Base-by-base conservation (phyloP, 2,797 vertebrate species). In the Rhyacichthys aspro region DNA sequence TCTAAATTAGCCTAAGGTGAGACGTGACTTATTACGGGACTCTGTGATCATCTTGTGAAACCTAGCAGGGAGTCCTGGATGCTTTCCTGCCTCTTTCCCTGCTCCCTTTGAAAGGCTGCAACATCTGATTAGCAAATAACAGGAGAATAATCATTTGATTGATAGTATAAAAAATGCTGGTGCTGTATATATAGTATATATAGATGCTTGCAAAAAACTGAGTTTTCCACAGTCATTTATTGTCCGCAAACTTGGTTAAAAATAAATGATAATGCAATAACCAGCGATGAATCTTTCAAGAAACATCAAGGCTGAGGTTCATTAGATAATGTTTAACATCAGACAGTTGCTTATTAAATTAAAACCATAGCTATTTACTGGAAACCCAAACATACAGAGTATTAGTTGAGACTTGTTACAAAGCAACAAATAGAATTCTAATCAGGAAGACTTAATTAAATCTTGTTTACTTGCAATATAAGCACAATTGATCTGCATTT, bases 391-490 rank as follows among this genome's bases (percentile, higher is more conserved):
- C 23, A n/a, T 50, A 33, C 17, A 2, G 41, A 65, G 17, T 70
- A 78, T 74, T 74, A 75, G 50, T 43, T 50, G 18, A 32, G 47
- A 28, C 56, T 55, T 58, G 58, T 61, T 74, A 63, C 43, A 53
- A 67, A 76, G 63, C 46, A 55, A 37, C 39, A 69, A 67, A 62
- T 12, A 18, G 34, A 66, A 46, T 68, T 55, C 39, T 43, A 70
- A 76, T 79, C 53, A 70, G 45, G 68, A 49, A 47, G 55, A 55
- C 56, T 70, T 74, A 76, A 85, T 82, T 63, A 81, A 85, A 85
- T 76, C 43, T 43, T 78, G 75, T 77, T 83, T 85, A 65, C 55
- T 63, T 11, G 15, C 34, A 70, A 16, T 33, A 72, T 71, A 64
- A 76, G 59, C 52, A 56, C 44, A 55, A 76, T 80, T 77, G 66